phyloP scores from a whole-genome alignment of 2,888 invertebrate genomes.

The Philhelius pedissequus region DNA sequence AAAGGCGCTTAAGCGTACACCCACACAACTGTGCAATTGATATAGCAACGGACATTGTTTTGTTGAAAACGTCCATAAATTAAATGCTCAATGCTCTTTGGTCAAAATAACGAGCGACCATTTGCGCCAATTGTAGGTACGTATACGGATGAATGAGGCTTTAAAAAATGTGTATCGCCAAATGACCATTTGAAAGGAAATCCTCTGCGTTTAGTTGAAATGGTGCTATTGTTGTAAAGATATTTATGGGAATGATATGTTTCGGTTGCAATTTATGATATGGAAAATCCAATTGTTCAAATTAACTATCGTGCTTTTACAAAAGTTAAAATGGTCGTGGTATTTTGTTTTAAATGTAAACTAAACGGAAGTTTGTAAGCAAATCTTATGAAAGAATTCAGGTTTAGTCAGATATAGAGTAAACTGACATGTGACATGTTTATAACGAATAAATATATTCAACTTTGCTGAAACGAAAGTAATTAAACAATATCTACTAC shows the following conservation, averaged over 20 bases:
- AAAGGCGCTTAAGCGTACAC: conserved; percentile 17
- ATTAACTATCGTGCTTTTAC: background rate
- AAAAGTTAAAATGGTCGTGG: background rate
- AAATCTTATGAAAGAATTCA: no score
- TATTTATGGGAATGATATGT: background rate
- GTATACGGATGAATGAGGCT: background rate
- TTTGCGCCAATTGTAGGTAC: conserved; percentile 1
- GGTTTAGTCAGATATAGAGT: no score
- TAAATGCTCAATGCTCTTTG: conserved; percentile 41
- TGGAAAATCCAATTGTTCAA: background rate
- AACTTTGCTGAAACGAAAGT: no score
- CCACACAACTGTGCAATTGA: conserved; percentile 36
- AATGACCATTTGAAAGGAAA: conserved; percentile 13
- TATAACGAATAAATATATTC: no score
- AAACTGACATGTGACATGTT: no score
- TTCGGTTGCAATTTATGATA: background rate
- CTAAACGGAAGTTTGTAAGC: background rate
- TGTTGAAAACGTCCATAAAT: conserved; percentile 54
- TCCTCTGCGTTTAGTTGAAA: background rate
- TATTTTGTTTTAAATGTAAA: background rate
- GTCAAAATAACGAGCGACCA: conserved; percentile 19
- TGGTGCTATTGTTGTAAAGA: background rate
- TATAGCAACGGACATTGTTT: conserved; percentile 37
- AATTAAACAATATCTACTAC: no score
- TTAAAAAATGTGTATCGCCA: background rate